Percentiles rank a stretch among this genome's conserved stretches.
phyloP scores from a whole-genome alignment of 1,140 invertebrate genomes.

The Temnothorax nylanderi region DNA sequence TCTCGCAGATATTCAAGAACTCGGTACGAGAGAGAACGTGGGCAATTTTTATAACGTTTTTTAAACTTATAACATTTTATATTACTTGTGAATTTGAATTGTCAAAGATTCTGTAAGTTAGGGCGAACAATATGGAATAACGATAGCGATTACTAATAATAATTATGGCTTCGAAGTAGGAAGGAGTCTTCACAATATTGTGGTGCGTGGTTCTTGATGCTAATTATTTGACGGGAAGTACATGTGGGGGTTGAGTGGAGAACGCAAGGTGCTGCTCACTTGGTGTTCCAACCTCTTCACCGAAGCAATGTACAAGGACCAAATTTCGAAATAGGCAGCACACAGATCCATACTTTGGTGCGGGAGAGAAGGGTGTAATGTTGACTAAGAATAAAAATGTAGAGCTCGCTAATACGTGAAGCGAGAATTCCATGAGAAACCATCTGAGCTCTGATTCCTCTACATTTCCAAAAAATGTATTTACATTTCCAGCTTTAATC shows the following conservation, averaged over 20 bases:
- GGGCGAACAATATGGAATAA: neutral
- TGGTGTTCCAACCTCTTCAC: conserved; percentile 78
- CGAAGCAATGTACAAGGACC: conserved; percentile 78
- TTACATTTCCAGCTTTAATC: conserved; percentile 85
- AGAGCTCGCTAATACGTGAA: conserved; percentile 81
- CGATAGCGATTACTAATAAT: neutral
- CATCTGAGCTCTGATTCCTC: conserved; percentile 86
- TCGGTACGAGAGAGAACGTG: too few relatives aligned
- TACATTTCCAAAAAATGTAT: conserved; percentile 85
- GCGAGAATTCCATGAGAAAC: conserved; percentile 85
- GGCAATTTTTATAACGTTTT: neutral
- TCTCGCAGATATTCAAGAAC: neutral
- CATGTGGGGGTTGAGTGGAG: conserved; percentile 75
- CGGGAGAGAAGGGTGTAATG: conserved; percentile 85
- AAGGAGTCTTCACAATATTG: conserved; percentile 69
- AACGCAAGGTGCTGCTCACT: conserved; percentile 74
- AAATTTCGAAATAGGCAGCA: conserved; percentile 81
- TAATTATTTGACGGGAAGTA: conserved; percentile 73
- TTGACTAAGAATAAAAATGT: conserved; percentile 81
- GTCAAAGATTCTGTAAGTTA: neutral
- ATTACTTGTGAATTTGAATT: neutral
- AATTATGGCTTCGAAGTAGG: neutral
- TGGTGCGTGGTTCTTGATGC: conserved; percentile 75
- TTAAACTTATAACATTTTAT: neutral
- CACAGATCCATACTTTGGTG: conserved; percentile 86